phyloP scores from a whole-genome alignment of 2,797 vertebrate species.

The Acrocephalus scirpaceus region DNA sequence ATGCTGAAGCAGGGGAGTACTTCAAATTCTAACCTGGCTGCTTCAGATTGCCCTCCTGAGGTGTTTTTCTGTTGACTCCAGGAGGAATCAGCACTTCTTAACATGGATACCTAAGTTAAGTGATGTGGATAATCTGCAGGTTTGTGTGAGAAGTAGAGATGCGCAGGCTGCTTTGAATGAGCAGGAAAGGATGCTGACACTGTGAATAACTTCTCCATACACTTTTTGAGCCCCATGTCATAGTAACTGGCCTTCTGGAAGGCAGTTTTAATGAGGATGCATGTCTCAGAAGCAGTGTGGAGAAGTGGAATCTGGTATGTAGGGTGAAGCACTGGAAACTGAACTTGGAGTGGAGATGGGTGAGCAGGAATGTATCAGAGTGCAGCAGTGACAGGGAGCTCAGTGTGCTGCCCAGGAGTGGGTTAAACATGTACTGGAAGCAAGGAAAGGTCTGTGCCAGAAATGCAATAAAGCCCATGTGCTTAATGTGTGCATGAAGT shows the following conservation, averaged over 20 bases:
- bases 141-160: background rate
- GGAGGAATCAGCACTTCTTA: background rate
- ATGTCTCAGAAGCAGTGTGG: background rate
- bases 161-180: background rate
- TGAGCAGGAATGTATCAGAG: background rate
- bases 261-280: background rate
- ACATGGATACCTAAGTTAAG: background rate
- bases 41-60: background rate
- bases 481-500: background rate
- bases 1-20: background rate
- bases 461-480: background rate
- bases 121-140: background rate
- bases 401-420: background rate
- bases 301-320: background rate
- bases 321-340: background rate
- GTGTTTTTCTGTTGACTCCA: background rate
- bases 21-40: background rate
- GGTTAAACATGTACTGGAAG: background rate
- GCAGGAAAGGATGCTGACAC: background rate
- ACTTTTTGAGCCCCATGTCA: background rate
- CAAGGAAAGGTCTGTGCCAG: background rate
- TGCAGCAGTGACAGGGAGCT: background rate
- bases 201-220: background rate
- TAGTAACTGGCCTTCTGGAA: background rate
- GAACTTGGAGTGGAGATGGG: background rate